Conservation (phyloP, 2,888 invertebrate genomes). For the Apotomis turbidana region DNA sequence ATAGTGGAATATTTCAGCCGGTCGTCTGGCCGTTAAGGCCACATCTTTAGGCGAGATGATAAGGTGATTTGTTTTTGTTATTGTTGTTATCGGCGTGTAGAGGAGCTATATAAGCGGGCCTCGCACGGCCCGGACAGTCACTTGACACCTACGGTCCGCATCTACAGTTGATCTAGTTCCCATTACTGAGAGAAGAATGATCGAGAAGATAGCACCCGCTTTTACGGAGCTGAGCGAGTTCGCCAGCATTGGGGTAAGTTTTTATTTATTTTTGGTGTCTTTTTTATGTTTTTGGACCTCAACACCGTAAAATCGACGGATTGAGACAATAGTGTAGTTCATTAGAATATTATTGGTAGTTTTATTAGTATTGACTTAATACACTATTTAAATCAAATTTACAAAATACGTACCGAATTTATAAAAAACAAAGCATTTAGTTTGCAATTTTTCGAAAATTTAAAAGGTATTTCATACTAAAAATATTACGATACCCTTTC, state of each 20-base stretch:
- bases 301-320: too few species aligned
- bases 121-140: constrained; percentile 13
- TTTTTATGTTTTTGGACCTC: neutral
- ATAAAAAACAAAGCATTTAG: too few species aligned
- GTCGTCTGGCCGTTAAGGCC: neutral
- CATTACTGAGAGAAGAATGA: constrained; percentile 54
- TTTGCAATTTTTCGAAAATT: too few species aligned
- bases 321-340: too few species aligned
- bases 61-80: constrained; percentile 36
- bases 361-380: too few species aligned
- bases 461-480: too few species aligned
- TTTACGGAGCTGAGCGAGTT: constrained; percentile 79
- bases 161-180: neutral
- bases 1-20: neutral
- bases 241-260: constrained; percentile 71
- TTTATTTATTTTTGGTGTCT: neutral
- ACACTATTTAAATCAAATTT: too few species aligned
- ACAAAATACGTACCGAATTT: too few species aligned
- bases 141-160: neutral
- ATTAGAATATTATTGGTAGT: too few species aligned
- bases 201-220: constrained; percentile 62
- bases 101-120: constrained; percentile 29
- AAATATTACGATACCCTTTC: too few species aligned
- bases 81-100: constrained; percentile 31
- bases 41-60: constrained; percentile 6